Evolutionary conservation across 1,140 invertebrate species (phyloP), one percentile per base, ranked within the genome.

Genomic region (Drosophila saltans): DNA sequence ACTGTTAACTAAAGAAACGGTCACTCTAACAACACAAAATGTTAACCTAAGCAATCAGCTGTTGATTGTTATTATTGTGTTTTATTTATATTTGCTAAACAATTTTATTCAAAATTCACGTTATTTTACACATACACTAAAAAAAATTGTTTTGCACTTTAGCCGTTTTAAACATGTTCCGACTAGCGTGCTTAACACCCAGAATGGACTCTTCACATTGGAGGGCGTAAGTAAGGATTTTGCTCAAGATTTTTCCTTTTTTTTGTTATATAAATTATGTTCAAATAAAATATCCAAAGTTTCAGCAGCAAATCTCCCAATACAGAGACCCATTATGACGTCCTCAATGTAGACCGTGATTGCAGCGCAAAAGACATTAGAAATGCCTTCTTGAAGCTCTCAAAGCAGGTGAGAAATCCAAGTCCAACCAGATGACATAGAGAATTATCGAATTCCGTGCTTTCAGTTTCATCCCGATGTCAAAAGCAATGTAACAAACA

Each of bases 401-500:
- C 94, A 36, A 95, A 94, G 91, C 88, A 94, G 90, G 94, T 94
- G 80, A 2, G 66, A 26, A n/a, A 26, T 0, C 8, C 24, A 1
- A 9, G 1, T 21, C 0, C 0, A 6, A 8, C 4, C 16, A 16
- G 16, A 16, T 16, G 16, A 16, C 16, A 16, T 16, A 16, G 16
- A 16, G 16, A 16, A 16, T 16, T 16, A 16, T 16, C 2, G 1
- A 45, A 36, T 8, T n/a, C 55, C 0, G 7, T 10, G 7, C 61
- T 57, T 56, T 30, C 21, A 92, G 91, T 93, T 93, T 66, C 95
- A 96, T 90, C 95, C 95, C 52, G 95, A 96, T 85, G 93, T 93
- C 43, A 94, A 94, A 30, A 93, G 93, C 79, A 93, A 94, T 88
- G 90, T 88, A 10, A 81, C 79, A 24, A 93, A 92, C 56, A 93